Evolutionary conservation across 2,113 vertebrate species (phyloP).

Genomic region (Dasypus novemcinctus): DNA sequence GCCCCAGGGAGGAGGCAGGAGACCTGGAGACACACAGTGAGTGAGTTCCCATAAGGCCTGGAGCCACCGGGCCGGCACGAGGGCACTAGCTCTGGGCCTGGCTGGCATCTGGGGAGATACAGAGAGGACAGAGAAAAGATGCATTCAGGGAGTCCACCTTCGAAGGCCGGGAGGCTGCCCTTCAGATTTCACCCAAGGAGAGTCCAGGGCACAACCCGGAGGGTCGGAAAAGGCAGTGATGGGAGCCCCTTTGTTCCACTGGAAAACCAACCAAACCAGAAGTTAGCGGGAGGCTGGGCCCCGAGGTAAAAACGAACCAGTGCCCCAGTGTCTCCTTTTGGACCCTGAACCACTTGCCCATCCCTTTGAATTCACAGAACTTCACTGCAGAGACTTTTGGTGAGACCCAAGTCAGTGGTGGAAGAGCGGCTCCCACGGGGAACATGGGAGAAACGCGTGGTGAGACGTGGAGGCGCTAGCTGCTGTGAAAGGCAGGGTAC

Average conservation of each 20-base stretch:
- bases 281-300: background rate
- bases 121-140: too few relatives aligned
- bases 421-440: background rate
- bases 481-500: background rate
- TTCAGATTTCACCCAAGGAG: background rate
- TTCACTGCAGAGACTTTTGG: background rate
- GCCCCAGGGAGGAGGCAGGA: background rate
- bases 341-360: background rate
- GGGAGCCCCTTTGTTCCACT: background rate
- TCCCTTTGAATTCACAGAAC: background rate
- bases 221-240: background rate
- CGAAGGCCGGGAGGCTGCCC: background rate
- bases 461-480: background rate
- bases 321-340: fast-evolving
- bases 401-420: background rate
- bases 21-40: background rate
- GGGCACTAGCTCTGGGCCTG: background rate
- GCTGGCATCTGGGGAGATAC: background rate
- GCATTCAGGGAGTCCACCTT: background rate
- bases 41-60: background rate
- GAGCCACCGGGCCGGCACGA: background rate
- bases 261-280: background rate
- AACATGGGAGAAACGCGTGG: background rate
- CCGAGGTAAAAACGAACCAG: background rate
- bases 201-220: background rate